These are phyloP conservation scores for Dynastes tityus DNA, from an alignment of 2,888 invertebrate genomes.

Conservation along the genomic window DNA sequence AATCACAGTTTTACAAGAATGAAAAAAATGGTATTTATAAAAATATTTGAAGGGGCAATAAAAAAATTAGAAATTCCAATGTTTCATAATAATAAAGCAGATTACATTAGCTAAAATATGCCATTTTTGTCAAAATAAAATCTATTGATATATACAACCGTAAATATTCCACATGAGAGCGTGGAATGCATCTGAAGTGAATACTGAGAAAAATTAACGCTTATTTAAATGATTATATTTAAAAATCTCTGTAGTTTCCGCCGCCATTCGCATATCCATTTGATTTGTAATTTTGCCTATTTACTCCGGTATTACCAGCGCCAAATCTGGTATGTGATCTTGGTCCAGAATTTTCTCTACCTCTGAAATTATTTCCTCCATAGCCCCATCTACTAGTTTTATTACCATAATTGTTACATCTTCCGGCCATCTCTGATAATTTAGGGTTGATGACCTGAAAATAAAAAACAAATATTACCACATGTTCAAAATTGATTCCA, in stretches of 20 bases:
- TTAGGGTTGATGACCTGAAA: conserved; percentile 87
- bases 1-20: conserved; percentile 40
- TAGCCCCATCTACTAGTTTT: conserved; percentile 74
- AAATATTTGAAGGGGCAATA: background rate
- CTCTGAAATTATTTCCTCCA: conserved; percentile 61
- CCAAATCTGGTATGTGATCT: conserved; percentile 61
- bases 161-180: conserved; percentile 39
- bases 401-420: conserved; percentile 72
- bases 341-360: conserved; percentile 64
- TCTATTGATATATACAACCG: conserved; percentile 39
- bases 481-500: no score
- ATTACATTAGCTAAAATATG: conserved; percentile 37
- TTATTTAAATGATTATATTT: conserved; percentile 20
- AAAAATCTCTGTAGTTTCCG: conserved; percentile 48
- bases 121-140: conserved; percentile 37
- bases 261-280: conserved; percentile 59
- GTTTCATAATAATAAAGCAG: conserved; percentile 14
- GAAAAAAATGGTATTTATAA: conserved; percentile 17
- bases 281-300: conserved; percentile 50
- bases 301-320: conserved; percentile 40
- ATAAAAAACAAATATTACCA: conserved; percentile 42
- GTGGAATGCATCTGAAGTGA: conserved; percentile 50
- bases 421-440: conserved; percentile 84
- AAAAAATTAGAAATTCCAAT: conserved; percentile 29
- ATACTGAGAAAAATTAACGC: conserved; percentile 47